phyloP scores from a whole-genome alignment of 2,113 vertebrate genomes.

The Cephalopholis sonnerati region DNA sequence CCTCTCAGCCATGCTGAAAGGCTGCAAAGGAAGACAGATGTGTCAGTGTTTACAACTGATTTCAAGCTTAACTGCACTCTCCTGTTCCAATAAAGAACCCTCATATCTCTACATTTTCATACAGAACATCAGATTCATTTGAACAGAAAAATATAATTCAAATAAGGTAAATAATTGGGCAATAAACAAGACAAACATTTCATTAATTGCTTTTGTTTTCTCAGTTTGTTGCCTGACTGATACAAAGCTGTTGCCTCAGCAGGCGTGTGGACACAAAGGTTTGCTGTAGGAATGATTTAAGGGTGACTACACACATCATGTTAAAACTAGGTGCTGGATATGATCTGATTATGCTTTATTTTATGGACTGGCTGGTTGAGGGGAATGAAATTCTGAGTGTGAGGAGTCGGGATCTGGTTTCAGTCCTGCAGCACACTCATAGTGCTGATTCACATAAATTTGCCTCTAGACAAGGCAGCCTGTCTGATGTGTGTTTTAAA shows the following conservation, averaged over 20 bases:
- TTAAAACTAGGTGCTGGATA: constrained; percentile 45
- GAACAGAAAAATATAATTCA: no score
- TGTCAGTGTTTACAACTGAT: not conserved
- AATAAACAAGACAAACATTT: not conserved
- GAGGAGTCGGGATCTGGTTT: constrained; percentile 73
- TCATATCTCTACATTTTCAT: not conserved
- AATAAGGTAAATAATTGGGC: not conserved
- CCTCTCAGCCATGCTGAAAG: constrained; percentile 89
- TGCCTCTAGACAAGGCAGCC: constrained; percentile 34
- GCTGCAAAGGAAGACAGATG: constrained; percentile 65
- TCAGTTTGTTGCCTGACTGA: not conserved
- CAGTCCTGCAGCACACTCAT: constrained; percentile 65
- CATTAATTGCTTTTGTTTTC: not conserved
- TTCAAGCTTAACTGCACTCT: not conserved
- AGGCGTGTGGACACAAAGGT: constrained; percentile 24
- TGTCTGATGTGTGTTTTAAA: constrained; percentile 41
- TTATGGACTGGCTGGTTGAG: constrained; percentile 51
- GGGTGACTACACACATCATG: constrained; percentile 39
- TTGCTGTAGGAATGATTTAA: constrained; percentile 29
- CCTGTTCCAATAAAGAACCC: not conserved
- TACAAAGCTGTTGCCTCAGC: constrained; percentile 7
- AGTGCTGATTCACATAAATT: constrained; percentile 75
- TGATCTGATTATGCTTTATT: constrained; percentile 63
- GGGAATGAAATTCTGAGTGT: constrained; percentile 60
- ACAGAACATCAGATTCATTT: not conserved